Base-by-base conservation (phyloP, 30 jellyfish, hydroid and myxozoan genomes). In the Catostylus mosaicus region DNA sequence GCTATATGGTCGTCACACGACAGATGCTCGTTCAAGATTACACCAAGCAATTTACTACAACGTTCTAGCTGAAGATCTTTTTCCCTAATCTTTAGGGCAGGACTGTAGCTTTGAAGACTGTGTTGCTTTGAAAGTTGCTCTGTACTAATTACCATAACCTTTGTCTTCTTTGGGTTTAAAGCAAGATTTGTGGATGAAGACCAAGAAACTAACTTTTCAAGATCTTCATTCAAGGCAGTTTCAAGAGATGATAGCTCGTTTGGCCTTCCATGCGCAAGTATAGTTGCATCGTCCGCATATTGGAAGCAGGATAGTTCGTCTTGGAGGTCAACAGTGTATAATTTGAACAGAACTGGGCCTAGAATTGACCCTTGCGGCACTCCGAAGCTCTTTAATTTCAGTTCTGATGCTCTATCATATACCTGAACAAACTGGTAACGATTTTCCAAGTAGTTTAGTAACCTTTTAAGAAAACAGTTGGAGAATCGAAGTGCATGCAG, bases 331-430 rank as follows among this genome's bases (percentile, higher is more conserved):
- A 80, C 46, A n/a, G 33, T 84, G 50, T 74, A 85, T 80, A 64
- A 65, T 63, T 85, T 75, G 85, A 85, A 75, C 79, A 85, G 35
- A 73, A 50, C 85, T 34, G 89, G 96, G 43, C 90, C 85, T 30
- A 85, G 86, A 63, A 75, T 85, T 12, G 90, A 75, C 64, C 96
- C 86, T 65, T 85, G 89, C 37, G 85, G 86, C 78, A 85, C 90
- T 46, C 90, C 72, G 75, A 75, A 85, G 3, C 46, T 64, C 78
- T 63, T 57, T 62, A 64, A 33, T 36, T 60, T 59, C 68, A 37
- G 79, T 64, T 85, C 85, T 47, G 89, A 85, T 75, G 85, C 62
- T 85, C 64, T 75, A 66, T 75, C 96, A 56, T 85, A 85, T 23
- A 74, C 50, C 59, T 85, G 90, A 64, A 85, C 89, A 62, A 62